Evolutionary conservation across 2,113 vertebrate species (phyloP), one percentile per base, ranked within the genome.

Genomic region (Callorhinus ursinus): DNA sequence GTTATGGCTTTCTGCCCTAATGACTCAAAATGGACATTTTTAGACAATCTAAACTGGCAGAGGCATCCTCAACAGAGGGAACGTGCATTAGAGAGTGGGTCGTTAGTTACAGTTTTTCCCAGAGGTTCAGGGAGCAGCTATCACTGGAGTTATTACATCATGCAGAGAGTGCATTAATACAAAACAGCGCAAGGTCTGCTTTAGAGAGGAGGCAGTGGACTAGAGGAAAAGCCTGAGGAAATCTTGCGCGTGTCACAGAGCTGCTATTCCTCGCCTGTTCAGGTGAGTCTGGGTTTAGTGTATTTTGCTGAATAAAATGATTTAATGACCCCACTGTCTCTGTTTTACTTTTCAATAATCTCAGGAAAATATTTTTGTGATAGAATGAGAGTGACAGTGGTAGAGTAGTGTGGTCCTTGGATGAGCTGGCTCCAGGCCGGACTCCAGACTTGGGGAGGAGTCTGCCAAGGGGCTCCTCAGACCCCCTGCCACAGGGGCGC

Each of bases 1-100:
- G 96, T 96, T 84, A 95, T 95, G 90, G 83, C 93, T 95, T 96
- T 95, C 92, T 97, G 93, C 74, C 53, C 85, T 95, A 83, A 55
- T 88, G 89, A 96, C 51, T 97, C 90, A 96, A 90, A 97, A 93
- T 8, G 91, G 95, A 80, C 71, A 42, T 93, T 96, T 94, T 82
- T 39, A 95, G 97, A 80, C 88, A 76, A 67, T 92, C 67, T 51
- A 96, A 85, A 90, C 49, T 97, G 96, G 96, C 57, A 97, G 77
- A 88, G 84, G 28, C 69, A 92, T 90, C 65, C 57, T 88, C 76
- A 33, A 51, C 57, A 86, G 74, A 93, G 53, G 67, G 69, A 83
- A 84, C 26, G 18, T 10, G 0, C 18, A 36, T 16, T 49, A 74
- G 92, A 42, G 18, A 83, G 80, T 14, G 31, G 65, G 33, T 55